Base-by-base conservation (phyloP, 2,113 vertebrate genomes). In the Ammodytes dubius region DNA sequence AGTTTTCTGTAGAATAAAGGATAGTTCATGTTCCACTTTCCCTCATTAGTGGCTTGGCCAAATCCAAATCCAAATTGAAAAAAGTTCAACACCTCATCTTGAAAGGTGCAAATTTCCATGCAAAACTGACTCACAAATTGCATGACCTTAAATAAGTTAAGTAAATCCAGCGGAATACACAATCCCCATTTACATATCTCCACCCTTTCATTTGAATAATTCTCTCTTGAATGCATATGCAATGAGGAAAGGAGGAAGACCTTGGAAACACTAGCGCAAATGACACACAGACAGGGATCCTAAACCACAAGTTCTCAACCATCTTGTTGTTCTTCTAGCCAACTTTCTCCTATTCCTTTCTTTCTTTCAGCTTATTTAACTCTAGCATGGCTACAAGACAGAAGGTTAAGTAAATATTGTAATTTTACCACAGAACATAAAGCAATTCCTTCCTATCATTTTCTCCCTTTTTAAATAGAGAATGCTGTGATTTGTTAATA, bases 361-460 rank as follows among this genome's bases (percentile, higher is more conserved):
- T n/a, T 75, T 63, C 45, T 19, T 13, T 52, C 13, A 58, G 12
- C 27, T 56, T 52, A 11, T 13, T 45, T 35, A 53, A 37, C 39
- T 17, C 10, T 8, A n/a, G 14, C 19, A 58, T 15, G 17, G 6
- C 68, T 56, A n/a, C 50, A 56, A 46, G 42, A 57, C 69, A 46
- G 42, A 58, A 59, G 12, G 3, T 15, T 3, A 57, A 58, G 52
- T 77, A 50, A 64, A 68, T 66, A 64, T 45, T 58, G 7, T 63
- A 5, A 12, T 66, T 56, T 83, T 71, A 61, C 3, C 70, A 69
- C 39, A 87, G 69, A 60, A 2, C 27, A 27, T 27, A 27, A 27
- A 27, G 27, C 27, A 27, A 27, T 27, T 27, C 27, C 56, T 12
- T 68, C 43, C 52, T 15, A 43, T 68, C 70, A 58, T 52, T 65